These are phyloP conservation scores for Anguilla pacifica DNA, from an alignment of 2,797 vertebrate species.

Conservation along the genomic window DNA sequence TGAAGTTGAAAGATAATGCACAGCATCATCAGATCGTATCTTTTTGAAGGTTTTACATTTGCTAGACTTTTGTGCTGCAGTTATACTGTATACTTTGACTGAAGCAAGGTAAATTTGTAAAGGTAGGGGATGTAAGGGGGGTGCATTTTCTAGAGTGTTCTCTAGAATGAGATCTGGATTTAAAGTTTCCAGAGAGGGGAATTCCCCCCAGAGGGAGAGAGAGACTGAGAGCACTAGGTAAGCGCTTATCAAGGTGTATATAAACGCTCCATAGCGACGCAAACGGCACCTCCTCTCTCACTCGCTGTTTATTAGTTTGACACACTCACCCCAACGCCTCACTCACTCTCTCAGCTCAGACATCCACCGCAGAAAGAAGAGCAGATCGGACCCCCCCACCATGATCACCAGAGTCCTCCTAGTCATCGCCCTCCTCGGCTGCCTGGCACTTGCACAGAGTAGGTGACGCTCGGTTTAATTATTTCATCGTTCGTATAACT, in stretches of 20 bases:
- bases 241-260: constrained; percentile 36
- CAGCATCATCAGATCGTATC: not conserved
- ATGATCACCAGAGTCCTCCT: constrained; percentile 54
- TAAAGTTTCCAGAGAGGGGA: constrained; percentile 21
- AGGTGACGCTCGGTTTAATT: constrained; percentile 38
- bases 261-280: constrained; percentile 36
- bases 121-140: not conserved
- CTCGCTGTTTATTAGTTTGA: not conserved
- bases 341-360: not conserved
- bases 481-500: no score
- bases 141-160: not conserved
- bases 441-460: constrained; percentile 56
- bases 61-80: not conserved
- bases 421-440: constrained; percentile 52
- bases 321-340: not conserved
- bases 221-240: constrained; percentile 16
- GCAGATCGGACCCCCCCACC: constrained; percentile 53
- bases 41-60: not conserved
- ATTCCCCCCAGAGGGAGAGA: constrained; percentile 41
- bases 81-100: not conserved
- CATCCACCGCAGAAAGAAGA: not conserved
- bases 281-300: not conserved
- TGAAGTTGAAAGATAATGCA: not conserved
- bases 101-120: not conserved
- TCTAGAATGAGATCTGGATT: not conserved